Evolutionary conservation across 2,113 vertebrate species (phyloP).

Genomic region (Tachycineta bicolor): DNA sequence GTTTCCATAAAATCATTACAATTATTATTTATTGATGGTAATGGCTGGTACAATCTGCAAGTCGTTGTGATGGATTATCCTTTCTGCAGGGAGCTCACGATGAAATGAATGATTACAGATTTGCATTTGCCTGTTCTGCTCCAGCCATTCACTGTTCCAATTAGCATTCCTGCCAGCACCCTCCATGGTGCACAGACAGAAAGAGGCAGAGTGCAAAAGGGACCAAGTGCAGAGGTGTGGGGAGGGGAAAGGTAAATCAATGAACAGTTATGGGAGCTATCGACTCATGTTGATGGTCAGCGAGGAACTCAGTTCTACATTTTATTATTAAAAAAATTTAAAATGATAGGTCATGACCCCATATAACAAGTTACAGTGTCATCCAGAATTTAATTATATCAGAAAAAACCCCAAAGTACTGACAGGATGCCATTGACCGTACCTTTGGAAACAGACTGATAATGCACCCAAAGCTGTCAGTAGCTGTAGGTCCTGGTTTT

Average conservation of each 20-base stretch:
- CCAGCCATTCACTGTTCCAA: background rate
- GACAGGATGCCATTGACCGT: background rate
- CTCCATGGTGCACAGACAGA: background rate
- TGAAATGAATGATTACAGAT: conserved; percentile 13
- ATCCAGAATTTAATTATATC: background rate
- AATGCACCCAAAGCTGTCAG: background rate
- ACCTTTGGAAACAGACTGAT: background rate
- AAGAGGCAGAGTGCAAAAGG: background rate
- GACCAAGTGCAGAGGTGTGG: rapidly evolving
- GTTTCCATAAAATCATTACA: conserved; percentile 33
- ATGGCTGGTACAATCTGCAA: background rate
- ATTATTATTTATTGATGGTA: conserved; percentile 43
- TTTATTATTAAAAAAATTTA: background rate
- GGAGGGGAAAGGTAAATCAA: background rate
- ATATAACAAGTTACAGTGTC: background rate
- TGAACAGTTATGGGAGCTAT: background rate
- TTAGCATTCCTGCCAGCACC: conserved; percentile 29
- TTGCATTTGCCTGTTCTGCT: conserved; percentile 21
- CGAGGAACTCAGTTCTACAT: background rate
- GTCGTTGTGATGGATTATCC: background rate
- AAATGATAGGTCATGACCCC: background rate
- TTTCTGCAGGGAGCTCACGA: background rate
- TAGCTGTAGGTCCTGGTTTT: background rate
- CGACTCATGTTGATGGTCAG: background rate
- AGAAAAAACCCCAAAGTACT: background rate